phyloP scores from a whole-genome alignment of 2,113 vertebrate genomes.

The Hippocampus barbouri region DNA sequence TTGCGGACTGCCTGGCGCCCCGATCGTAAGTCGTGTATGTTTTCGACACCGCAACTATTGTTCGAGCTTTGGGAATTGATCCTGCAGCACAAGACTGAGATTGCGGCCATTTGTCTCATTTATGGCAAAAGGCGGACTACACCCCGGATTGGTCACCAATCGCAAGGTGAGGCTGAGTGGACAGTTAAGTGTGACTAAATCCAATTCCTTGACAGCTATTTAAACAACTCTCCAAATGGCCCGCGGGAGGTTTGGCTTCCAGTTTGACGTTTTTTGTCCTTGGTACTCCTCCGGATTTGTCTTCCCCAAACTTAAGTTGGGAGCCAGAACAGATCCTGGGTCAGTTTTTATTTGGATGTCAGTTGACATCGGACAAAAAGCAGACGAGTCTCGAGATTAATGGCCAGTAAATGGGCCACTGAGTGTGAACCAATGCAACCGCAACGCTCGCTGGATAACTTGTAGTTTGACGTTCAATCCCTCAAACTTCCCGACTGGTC shows the following conservation, averaged over 20 bases:
- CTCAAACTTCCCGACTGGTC: background rate
- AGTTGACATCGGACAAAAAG: background rate
- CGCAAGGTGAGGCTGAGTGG: background rate
- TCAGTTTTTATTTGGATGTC: background rate
- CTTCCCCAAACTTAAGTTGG: background rate
- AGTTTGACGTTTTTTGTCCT: conserved; percentile 4
- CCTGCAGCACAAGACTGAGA: background rate
- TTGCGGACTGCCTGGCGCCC: too few species aligned
- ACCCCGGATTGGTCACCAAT: background rate
- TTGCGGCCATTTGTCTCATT: background rate
- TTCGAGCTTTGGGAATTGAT: too few species aligned
- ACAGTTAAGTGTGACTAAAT: background rate
- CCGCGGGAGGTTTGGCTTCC: background rate
- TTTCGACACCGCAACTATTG: too few species aligned
- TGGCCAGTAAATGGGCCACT: background rate
- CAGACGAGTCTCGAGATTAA: background rate
- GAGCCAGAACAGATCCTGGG: background rate
- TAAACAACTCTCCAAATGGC: background rate
- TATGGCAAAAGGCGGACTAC: background rate
- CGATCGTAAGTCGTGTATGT: too few species aligned
- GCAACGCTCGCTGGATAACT: background rate
- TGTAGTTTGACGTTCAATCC: background rate
- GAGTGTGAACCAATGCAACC: background rate
- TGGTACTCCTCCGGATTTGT: background rate
- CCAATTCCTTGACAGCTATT: background rate